Percentiles rank a stretch among this genome's conserved stretches.
These are phyloP conservation scores for Falco naumanni DNA, from an alignment of 2,797 vertebrate species.

Conservation along the genomic window DNA sequence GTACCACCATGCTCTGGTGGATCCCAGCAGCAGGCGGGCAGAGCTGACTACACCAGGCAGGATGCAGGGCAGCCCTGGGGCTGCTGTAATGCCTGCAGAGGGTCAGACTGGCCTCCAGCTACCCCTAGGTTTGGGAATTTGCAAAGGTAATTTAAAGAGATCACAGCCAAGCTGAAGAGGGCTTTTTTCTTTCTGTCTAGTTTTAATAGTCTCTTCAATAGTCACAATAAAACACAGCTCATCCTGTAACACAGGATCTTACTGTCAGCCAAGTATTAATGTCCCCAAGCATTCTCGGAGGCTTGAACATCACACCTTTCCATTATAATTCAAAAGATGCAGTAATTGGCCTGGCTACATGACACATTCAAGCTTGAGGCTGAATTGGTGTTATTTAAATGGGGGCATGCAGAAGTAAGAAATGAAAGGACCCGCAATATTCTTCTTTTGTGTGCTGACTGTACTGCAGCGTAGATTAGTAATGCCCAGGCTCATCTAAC, in stretches of 20 bases:
- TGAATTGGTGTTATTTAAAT: background rate
- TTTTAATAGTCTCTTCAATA: background rate
- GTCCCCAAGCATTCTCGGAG: background rate
- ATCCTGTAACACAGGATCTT: background rate
- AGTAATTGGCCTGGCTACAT: background rate
- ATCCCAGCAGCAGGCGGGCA: background rate
- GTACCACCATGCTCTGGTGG: rapidly evolving
- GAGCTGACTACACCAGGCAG: background rate
- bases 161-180: background rate
- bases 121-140: background rate
- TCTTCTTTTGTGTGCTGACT: background rate
- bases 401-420: background rate
- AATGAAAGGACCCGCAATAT: background rate
- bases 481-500: background rate
- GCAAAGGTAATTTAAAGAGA: background rate
- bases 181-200: background rate
- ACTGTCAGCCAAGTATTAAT: background rate
- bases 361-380: background rate
- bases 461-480: background rate
- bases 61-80: rapidly evolving
- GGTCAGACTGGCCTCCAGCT: background rate
- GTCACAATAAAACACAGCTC: background rate
- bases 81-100: background rate
- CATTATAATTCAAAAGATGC: background rate
- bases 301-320: background rate